Conservation (phyloP, 2,797 vertebrate species). For the Sparidentex hasta region DNA sequence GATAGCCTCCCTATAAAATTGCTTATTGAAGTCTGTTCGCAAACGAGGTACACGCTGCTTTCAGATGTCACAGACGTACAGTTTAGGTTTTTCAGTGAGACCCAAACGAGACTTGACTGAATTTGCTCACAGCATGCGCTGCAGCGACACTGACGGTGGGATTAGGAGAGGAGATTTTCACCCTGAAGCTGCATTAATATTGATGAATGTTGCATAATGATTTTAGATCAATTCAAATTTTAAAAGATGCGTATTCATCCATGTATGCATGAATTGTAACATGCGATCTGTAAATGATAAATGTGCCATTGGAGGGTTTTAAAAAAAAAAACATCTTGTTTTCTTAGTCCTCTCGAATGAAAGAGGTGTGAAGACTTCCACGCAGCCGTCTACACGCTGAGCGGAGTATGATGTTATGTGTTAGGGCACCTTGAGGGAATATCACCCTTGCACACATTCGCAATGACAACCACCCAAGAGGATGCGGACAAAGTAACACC, state of each 20-base stretch:
- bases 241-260: neutral
- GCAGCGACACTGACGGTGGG: neutral
- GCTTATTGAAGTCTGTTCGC: too few relatives aligned
- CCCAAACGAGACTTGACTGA: neutral
- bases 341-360: neutral
- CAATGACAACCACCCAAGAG: constrained; percentile 19
- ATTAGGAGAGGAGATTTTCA: neutral
- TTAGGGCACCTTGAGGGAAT: constrained; percentile 17
- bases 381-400: neutral
- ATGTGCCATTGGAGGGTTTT: neutral
- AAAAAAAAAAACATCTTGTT: too few relatives aligned
- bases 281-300: neutral
- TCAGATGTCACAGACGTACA: neutral
- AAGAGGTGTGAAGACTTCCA: neutral
- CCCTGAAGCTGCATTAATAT: neutral
- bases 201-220: neutral
- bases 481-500: constrained; percentile 45
- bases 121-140: neutral
- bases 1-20: too few relatives aligned
- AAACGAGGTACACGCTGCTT: neutral
- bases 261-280: neutral
- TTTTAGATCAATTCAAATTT: neutral
- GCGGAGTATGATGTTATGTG: constrained; percentile 13
- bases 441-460: constrained; percentile 1
- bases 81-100: neutral